Evolutionary conservation across 2,797 vertebrate species (phyloP), one percentile per base, ranked within the genome.

Genomic region (Dromococcyx pavoninus): DNA sequence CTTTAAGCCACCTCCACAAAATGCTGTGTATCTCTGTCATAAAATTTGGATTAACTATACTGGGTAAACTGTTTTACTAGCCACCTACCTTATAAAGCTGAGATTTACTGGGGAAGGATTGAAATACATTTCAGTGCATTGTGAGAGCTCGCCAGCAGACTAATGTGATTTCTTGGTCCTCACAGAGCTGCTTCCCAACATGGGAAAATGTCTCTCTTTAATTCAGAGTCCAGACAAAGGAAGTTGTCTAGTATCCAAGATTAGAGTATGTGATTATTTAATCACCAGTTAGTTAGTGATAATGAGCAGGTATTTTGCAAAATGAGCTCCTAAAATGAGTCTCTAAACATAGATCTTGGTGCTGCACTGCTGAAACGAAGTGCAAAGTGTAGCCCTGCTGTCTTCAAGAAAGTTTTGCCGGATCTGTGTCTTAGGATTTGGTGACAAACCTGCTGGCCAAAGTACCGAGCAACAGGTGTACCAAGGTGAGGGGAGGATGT

Each of bases 231-330:
- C 46, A 72, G 62, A 41, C 57, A 84, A 33, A 84, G 58, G 73
- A 93, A 81, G 65, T 61, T 61, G 61, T 78, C 65, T 91, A 17
- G 57, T 65, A 3, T 44, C 53, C 41, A 61, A 93, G 86, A 67
- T 57, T 60, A 57, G 80, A 90, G 61, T 78, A 17, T 22, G 33
- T 93, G 77, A 79, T 94, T 87, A 93, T 70, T 92, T 92, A 89
- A 94, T 96, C 91, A 73, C 39, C 11, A 10, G 62, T 84, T 91
- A 65, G 86, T 78, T 91, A 82, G 48, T 41, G 57, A 62, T 90
- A 88, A 91, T 53, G 70, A 91, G 72, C 62, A 78, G 84, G 86
- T 79, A n/a, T 94, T 90, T 93, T 87, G 86, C 57, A 56, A 86
- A 86, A 92, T 71, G 71, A 89, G 70, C 80, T 87, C 60, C 56